Base-by-base conservation (phyloP, 1,140 invertebrate genomes). In the Lordiphosa collinella region DNA sequence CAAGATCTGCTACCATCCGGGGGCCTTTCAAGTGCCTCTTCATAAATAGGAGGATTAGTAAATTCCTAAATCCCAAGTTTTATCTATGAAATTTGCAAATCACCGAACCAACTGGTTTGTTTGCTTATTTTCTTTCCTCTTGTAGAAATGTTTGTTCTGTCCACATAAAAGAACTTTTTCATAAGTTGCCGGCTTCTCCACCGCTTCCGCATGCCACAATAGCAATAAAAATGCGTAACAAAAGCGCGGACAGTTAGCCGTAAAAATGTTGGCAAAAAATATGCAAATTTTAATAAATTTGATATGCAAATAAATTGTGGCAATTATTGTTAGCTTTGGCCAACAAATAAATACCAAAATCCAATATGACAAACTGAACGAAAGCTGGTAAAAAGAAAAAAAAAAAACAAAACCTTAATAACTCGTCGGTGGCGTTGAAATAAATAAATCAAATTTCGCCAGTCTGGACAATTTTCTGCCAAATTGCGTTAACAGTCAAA, bases 11-110 rank as follows among this genome's bases (percentile, higher is more conserved):
- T 37, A 11, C 12, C n/a, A n/a, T n/a, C n/a, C n/a, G n/a, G n/a
- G n/a, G n/a, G n/a, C 10, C 11, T 74, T 74, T 79, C 43, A 70
- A 57, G 54, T 70, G 25, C 25, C n/a, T n/a, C n/a, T n/a, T 76
- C 71, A 80, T 80, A 80, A 80, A 84, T 76, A 63, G 66, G 72
- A 58, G 71, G 76, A 80, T 80, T 80, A 82, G 53, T 62, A 43
- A 67, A 71, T 59, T 52, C 53, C 38, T 60, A 76, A 82, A 76
- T 68, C 53, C 60, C 31, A 36, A 52, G 72, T 29, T 71, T 82
- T 82, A 64, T 75, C 36, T 63, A 11, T 37, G 41, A 54, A 76
- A 63, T 51, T 59, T 59, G 66, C 60, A 66, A 70, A 55, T 70
- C 46, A 46, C 11, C 35, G 54, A 66, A 54, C 40, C 22, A 67